Percentiles rank a stretch among this genome's conserved stretches.
These are phyloP conservation scores for Lophotriccus pileatus DNA, from an alignment of 2,797 vertebrate species.

Conservation along the genomic window DNA sequence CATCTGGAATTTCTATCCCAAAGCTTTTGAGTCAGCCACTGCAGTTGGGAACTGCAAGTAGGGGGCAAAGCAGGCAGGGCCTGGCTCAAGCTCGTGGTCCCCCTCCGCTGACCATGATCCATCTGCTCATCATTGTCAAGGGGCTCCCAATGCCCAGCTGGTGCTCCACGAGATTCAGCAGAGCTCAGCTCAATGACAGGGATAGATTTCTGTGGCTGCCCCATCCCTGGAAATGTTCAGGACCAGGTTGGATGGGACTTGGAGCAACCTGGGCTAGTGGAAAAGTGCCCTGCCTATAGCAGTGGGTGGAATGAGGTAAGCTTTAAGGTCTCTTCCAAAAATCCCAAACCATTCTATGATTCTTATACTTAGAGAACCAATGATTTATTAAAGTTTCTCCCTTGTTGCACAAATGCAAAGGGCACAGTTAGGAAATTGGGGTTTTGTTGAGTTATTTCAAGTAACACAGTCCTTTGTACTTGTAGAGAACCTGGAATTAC, in stretches of 20 bases:
- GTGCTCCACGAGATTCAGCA: rapidly evolving
- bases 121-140: rapidly evolving
- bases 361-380: background rate
- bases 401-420: background rate
- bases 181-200: background rate
- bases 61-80: background rate
- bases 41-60: background rate
- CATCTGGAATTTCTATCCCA: background rate
- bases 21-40: background rate
- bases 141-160: background rate
- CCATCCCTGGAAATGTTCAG: background rate
- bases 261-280: background rate
- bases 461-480: background rate
- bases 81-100: background rate
- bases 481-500: background rate
- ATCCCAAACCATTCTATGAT: background rate
- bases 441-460: background rate
- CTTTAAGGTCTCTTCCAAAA: background rate
- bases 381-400: background rate
- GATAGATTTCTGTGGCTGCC: background rate
- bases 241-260: rapidly evolving
- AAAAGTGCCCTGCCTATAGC: background rate
- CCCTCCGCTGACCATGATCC: rapidly evolving
- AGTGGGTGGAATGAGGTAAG: rapidly evolving
- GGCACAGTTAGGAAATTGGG: background rate